phyloP scores from a whole-genome alignment of 2,113 vertebrate species.

The Parus major region DNA sequence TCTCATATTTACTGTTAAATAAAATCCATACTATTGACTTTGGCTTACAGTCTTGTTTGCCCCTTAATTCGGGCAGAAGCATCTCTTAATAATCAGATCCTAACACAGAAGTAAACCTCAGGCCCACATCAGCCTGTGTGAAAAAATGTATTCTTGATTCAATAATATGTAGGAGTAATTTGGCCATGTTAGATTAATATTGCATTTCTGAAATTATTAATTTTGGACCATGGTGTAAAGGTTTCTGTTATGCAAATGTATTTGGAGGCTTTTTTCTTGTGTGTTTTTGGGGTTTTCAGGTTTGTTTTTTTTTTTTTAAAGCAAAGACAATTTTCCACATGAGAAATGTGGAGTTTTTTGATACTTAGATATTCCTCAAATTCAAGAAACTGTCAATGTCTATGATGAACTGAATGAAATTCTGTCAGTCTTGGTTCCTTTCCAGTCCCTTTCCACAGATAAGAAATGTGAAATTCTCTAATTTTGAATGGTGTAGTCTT shows the following conservation, averaged over 20 bases:
- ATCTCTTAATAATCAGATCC: background rate
- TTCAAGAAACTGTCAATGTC: background rate
- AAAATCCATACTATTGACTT: background rate
- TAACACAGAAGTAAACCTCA: background rate
- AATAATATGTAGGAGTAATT: background rate
- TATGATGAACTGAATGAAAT: background rate
- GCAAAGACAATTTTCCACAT: background rate
- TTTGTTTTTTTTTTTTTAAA: background rate
- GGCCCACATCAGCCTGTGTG: background rate
- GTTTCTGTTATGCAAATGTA: background rate
- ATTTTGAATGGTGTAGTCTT: background rate
- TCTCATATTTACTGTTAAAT: background rate
- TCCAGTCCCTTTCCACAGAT: background rate
- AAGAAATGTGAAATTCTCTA: background rate
- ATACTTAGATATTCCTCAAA: background rate
- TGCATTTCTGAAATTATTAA: background rate
- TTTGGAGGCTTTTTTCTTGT: background rate
- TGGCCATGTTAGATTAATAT: background rate
- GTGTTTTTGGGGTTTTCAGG: fast-evolving
- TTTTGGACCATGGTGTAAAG: background rate
- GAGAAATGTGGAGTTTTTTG: background rate
- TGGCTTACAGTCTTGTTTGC: background rate
- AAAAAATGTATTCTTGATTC: background rate
- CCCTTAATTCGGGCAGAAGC: background rate
- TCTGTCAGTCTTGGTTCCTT: background rate